A percentile compares a stretch with the other conserved stretches of the same genome.
Evolutionary conservation across 2,797 vertebrate genomes (phyloP).

Genomic region (Siniperca obscura): DNA sequence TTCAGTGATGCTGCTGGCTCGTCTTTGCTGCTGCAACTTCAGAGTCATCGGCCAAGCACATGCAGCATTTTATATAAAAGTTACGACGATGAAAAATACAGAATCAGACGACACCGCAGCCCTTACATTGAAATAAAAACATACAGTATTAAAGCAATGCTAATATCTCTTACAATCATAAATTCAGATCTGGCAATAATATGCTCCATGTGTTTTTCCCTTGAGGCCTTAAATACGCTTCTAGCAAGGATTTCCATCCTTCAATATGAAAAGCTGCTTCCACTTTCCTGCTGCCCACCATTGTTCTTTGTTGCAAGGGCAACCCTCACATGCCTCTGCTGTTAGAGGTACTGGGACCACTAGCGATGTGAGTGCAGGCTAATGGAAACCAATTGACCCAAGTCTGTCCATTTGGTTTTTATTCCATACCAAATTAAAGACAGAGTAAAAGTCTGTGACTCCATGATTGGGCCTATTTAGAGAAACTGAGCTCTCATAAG

Average conservation of each 20-base stretch:
- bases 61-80: not conserved
- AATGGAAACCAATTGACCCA: conserved; percentile 64
- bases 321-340: conserved; percentile 41
- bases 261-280: conserved; percentile 66
- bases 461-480: conserved; percentile 55
- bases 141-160: not conserved
- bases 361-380: conserved; percentile 29
- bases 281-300: conserved; percentile 56
- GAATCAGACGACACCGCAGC: not conserved
- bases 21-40: not conserved
- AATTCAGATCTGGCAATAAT: conserved; percentile 51
- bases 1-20: conserved; percentile 20
- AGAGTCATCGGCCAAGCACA: conserved; percentile 1
- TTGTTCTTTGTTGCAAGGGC: conserved; percentile 64
- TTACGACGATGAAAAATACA: not conserved
- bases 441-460: conserved; percentile 45
- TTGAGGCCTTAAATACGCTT: conserved; percentile 41
- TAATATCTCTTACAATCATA: conserved; percentile 36
- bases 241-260: conserved; percentile 59
- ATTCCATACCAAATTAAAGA: conserved; percentile 60
- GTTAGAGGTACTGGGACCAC: conserved; percentile 18
- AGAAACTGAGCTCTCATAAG: conserved; percentile 23
- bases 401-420: conserved; percentile 65
- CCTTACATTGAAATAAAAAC: conserved; percentile 34
- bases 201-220: conserved; percentile 48